phyloP scores from a whole-genome alignment of 2,113 vertebrate genomes.

The Zootoca vivipara region DNA sequence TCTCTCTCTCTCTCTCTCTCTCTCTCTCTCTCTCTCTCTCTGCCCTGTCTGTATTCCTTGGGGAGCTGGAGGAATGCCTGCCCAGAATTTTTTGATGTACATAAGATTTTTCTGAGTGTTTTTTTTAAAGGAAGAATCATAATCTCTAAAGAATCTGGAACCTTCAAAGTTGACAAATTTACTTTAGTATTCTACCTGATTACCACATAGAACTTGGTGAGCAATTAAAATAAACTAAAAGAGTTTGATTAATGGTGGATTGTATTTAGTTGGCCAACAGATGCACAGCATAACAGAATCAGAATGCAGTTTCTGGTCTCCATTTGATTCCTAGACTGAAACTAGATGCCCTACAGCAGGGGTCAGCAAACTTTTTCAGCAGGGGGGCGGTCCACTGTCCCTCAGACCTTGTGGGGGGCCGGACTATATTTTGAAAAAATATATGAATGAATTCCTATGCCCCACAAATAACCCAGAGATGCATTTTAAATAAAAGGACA shows the following conservation, averaged over 20 bases:
- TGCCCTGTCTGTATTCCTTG: background rate
- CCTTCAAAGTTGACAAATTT: background rate
- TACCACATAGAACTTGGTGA: background rate
- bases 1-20: no score
- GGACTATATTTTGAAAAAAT: no score
- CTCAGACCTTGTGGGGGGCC: no score
- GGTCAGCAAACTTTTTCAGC: no score
- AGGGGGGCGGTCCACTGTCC: no score
- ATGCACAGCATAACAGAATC: background rate
- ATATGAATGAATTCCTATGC: no score
- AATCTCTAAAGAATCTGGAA: background rate
- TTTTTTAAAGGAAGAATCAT: background rate
- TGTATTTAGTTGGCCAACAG: background rate
- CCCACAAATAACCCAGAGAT: no score
- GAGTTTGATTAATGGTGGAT: background rate
- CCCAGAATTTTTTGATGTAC: background rate
- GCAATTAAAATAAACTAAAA: constrained; percentile 2
- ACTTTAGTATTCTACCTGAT: background rate
- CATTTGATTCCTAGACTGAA: background rate
- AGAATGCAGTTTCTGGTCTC: background rate
- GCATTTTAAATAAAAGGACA: no score
- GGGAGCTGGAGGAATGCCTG: background rate
- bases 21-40: no score
- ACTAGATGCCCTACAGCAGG: background rate
- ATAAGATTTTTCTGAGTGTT: background rate